Percentiles rank a stretch among this genome's conserved stretches.
These are phyloP conservation scores for Heterodera schachtii DNA, from an alignment of 1,140 invertebrate genomes.

Conservation along the genomic window DNA sequence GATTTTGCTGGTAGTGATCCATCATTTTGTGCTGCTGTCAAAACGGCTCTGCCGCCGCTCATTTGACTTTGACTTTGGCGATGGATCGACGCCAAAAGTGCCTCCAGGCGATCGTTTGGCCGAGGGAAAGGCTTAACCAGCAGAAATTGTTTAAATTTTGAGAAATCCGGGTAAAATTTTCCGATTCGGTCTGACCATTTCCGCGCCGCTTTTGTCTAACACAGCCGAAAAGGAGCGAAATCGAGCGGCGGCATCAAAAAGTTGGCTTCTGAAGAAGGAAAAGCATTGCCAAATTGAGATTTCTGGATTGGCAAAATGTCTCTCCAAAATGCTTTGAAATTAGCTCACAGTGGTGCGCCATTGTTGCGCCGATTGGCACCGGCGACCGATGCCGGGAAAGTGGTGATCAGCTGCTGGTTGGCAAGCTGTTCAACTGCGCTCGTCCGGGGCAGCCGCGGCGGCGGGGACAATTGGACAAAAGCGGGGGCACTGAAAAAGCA, in stretches of 20 bases:
- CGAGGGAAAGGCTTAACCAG: neutral
- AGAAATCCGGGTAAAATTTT: neutral
- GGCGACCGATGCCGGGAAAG: neutral
- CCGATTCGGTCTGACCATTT: neutral
- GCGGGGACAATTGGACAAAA: neutral
- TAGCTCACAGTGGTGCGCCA: neutral
- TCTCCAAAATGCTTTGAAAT: neutral
- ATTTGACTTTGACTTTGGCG: slow-evolving; percentile 5
- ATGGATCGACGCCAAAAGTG: slow-evolving; percentile 28
- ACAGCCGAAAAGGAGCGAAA: slow-evolving; percentile 36
- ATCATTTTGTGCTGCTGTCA: neutral
- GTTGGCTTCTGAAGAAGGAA: slow-evolving; percentile 19
- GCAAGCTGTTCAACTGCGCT: neutral
- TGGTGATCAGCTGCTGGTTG: slow-evolving; percentile 7
- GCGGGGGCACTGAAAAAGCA: neutral
- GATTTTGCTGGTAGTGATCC: neutral
- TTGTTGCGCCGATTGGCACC: neutral
- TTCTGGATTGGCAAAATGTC: neutral
- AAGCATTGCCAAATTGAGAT: too few relatives aligned
- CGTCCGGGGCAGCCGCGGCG: neutral
- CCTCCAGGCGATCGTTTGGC: slow-evolving; percentile 25
- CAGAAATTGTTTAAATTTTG: too few relatives aligned
- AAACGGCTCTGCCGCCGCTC: neutral
- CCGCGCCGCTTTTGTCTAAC: neutral
- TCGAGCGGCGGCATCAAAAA: slow-evolving; percentile 12